Conservation (phyloP, 2,113 vertebrate genomes). For the Mionectes macconnelli region DNA sequence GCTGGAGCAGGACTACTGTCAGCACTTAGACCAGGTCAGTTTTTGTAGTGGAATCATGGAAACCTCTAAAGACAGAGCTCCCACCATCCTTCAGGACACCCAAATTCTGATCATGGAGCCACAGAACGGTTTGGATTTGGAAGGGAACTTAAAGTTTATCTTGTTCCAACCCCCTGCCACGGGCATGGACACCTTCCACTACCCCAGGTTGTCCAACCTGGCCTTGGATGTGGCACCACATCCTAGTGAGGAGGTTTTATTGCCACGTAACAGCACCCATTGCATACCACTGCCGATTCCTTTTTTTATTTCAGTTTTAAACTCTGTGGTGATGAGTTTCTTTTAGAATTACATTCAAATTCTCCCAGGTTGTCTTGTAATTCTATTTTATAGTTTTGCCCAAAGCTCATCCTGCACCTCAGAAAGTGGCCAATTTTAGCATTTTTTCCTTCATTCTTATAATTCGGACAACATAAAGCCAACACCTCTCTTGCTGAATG, state of each 20-base stretch:
- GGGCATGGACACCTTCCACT: background rate
- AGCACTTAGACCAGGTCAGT: background rate
- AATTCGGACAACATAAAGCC: background rate
- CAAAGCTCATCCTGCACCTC: background rate
- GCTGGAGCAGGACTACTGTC: background rate
- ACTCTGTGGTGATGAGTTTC: rapidly evolving
- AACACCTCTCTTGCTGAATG: background rate
- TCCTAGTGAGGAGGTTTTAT: background rate
- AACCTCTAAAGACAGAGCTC: background rate
- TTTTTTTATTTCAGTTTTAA: background rate
- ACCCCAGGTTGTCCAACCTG: background rate
- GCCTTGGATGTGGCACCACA: rapidly evolving
- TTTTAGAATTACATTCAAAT: background rate
- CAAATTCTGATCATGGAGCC: background rate
- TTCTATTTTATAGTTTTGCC: background rate
- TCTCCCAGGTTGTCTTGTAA: background rate
- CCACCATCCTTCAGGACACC: background rate
- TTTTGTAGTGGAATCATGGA: background rate
- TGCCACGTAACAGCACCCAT: background rate
- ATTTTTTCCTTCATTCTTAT: background rate
- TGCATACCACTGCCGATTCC: background rate
- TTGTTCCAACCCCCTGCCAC: background rate
- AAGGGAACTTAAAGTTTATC: background rate
- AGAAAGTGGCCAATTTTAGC: background rate
- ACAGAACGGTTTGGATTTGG: background rate